A percentile compares a stretch with the other conserved stretches of the same genome.
Evolutionary conservation across 2,797 vertebrate genomes (phyloP).

Genomic region (Brachymystax lenok): DNA sequence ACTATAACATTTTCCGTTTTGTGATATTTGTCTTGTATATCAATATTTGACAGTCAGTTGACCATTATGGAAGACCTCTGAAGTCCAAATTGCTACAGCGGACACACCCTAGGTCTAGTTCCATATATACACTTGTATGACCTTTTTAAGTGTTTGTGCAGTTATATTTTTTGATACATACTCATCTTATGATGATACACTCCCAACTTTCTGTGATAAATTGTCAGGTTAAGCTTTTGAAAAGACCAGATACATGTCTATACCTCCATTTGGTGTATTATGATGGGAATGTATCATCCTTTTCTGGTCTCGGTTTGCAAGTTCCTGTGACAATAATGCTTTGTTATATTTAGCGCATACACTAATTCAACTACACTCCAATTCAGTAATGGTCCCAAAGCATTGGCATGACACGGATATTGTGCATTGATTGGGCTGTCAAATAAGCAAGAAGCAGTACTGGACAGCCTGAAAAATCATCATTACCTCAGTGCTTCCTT

Average conservation of each 20-base stretch:
- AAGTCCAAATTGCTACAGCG: neutral
- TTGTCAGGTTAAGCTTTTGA: neutral
- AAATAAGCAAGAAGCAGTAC: slow-evolving; percentile 26
- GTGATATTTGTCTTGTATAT: neutral
- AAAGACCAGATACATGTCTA: neutral
- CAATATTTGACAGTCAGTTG: neutral
- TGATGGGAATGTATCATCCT: neutral
- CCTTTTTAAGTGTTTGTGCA: neutral
- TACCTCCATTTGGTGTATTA: neutral
- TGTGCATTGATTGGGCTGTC: neutral
- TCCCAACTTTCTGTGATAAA: neutral
- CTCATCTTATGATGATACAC: neutral
- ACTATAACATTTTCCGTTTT: neutral
- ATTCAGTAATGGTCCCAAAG: neutral
- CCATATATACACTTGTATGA: too few species aligned
- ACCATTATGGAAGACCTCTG: neutral
- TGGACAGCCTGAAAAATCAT: neutral
- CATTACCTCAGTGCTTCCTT: neutral
- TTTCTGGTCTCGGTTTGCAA: neutral
- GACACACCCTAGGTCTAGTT: too few species aligned
- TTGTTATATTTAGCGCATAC: too few species aligned
- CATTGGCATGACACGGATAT: slow-evolving; percentile 22
- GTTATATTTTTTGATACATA: neutral
- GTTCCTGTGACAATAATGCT: too few species aligned
- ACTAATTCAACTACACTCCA: neutral